Conservation (phyloP, 2,888 invertebrate genomes). For the Nasonovia ribisnigri region DNA sequence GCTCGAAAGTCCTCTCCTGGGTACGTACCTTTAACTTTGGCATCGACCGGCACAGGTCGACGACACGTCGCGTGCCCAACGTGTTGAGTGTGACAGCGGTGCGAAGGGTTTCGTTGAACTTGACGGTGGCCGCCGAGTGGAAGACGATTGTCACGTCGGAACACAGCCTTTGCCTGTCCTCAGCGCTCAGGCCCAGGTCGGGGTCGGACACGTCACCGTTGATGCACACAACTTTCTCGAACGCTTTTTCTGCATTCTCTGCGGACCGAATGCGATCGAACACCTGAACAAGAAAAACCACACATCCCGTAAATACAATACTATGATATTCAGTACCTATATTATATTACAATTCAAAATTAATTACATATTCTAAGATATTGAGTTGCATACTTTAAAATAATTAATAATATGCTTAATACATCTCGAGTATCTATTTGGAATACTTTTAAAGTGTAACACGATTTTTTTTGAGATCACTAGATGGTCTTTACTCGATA, state of each 20-base stretch:
- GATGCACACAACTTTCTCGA: constrained; percentile 72
- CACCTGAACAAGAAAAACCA: constrained; percentile 68
- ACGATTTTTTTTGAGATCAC: neutral
- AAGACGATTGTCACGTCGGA: constrained; percentile 74
- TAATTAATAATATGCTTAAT: neutral
- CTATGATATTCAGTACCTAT: neutral
- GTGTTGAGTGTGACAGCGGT: constrained; percentile 75
- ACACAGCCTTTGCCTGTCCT: constrained; percentile 70
- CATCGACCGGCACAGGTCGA: constrained; percentile 74
- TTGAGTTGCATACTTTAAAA: neutral
- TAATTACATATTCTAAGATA: neutral
- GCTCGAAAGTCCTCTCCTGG: neutral
- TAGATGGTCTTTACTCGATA: neutral
- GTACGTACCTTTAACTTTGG: constrained; percentile 71
- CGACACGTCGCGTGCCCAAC: constrained; percentile 73
- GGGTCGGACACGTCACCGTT: constrained; percentile 71
- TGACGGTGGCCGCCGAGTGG: constrained; percentile 76
- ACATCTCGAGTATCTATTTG: neutral
- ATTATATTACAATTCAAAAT: neutral
- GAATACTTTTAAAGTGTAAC: neutral
- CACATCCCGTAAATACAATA: neutral
- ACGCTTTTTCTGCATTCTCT: constrained; percentile 68
- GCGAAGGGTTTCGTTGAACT: constrained; percentile 75
- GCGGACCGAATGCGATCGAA: constrained; percentile 70
- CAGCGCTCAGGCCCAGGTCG: constrained; percentile 69